A percentile compares a stretch with the other conserved stretches of the same genome.
Conservation (phyloP, 2,797 vertebrate species). For the Hemibagrus guttatus region DNA sequence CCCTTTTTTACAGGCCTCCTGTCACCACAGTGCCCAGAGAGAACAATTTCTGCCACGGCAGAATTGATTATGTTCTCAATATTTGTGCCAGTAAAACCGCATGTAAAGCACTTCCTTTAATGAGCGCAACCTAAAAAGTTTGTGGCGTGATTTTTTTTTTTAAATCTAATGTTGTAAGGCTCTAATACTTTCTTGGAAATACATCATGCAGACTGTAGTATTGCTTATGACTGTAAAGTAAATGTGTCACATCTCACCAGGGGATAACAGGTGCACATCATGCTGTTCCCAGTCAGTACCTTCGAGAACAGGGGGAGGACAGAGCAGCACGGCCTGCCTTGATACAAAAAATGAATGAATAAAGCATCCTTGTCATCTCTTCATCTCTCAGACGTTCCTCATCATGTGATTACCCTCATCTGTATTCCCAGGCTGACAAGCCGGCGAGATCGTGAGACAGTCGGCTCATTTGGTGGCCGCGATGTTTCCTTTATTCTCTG, state of each 20-base stretch:
- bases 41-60: background rate
- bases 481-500: slow-evolving; percentile 59
- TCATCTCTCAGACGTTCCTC: background rate
- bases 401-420: background rate
- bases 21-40: background rate
- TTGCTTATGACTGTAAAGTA: background rate
- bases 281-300: slow-evolving; percentile 15
- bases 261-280: slow-evolving; percentile 25
- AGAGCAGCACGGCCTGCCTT: background rate
- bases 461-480: slow-evolving; percentile 49
- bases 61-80: background rate
- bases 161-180: background rate
- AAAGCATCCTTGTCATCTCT: background rate
- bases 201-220: background rate
- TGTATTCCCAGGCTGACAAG: background rate
- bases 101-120: slow-evolving; percentile 9
- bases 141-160: background rate
- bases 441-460: slow-evolving; percentile 46
- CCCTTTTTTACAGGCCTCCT: background rate
- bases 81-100: background rate
- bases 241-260: slow-evolving; percentile 66
- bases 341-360: background rate
- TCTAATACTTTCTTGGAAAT: background rate
- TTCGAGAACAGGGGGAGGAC: slow-evolving; percentile 9
- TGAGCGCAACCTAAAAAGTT: background rate